These are phyloP conservation scores for Coendou prehensilis DNA, from an alignment of 2,797 vertebrate genomes.

Conservation along the genomic window DNA sequence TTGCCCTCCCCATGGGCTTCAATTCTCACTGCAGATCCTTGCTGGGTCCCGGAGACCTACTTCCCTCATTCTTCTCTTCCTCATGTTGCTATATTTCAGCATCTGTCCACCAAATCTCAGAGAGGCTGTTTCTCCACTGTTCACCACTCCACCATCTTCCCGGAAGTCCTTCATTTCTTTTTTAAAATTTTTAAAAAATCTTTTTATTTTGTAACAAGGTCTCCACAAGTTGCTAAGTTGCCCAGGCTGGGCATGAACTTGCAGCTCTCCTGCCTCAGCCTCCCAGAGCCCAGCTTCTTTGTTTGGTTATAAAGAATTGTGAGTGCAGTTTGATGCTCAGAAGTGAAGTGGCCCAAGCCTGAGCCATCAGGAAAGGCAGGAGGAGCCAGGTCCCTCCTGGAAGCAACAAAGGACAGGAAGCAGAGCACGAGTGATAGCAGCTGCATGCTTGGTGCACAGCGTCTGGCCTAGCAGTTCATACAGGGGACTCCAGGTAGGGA, in stretches of 20 bases:
- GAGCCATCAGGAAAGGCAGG: neutral
- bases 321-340: neutral
- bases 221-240: neutral
- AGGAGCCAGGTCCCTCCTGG: neutral
- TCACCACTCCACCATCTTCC: neutral
- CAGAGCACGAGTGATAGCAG: neutral
- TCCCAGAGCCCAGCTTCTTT: neutral
- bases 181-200: neutral
- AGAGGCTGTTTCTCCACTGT: neutral
- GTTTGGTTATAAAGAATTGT: conserved; percentile 20
- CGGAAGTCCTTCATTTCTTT: neutral
- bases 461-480: neutral
- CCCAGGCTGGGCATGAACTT: neutral
- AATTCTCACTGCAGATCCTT: neutral
- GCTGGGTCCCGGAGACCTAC: neutral
- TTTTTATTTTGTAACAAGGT: neutral
- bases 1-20: neutral
- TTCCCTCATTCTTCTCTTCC: neutral
- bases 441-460: neutral
- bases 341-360: neutral
- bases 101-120: neutral
- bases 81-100: neutral
- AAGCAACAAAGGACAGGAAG: neutral
- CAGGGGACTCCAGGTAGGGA: neutral
- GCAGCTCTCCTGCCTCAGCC: neutral